phyloP scores from a whole-genome alignment of 2,113 vertebrate species.

The Marmota flaviventris region DNA sequence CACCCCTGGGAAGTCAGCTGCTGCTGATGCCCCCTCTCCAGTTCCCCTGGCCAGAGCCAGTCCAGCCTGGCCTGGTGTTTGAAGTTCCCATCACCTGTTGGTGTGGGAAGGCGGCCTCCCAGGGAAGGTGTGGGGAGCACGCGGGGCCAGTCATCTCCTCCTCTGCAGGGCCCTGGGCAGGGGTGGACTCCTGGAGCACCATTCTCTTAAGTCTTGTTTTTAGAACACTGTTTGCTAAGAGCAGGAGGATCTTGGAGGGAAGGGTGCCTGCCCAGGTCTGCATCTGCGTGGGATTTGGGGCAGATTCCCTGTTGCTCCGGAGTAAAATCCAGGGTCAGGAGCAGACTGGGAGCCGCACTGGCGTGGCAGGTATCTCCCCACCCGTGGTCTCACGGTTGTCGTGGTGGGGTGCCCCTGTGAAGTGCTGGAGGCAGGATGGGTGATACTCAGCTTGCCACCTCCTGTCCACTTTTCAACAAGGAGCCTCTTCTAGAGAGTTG shows the following conservation, averaged over 20 bases:
- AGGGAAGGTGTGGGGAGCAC: too few relatives aligned
- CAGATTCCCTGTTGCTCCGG: neutral
- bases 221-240: neutral
- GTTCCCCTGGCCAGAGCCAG: too few relatives aligned
- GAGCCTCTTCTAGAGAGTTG: neutral
- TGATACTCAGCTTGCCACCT: too few relatives aligned
- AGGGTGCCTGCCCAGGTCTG: neutral
- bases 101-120: neutral
- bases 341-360: neutral
- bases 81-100: neutral
- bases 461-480: rapidly evolving
- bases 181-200: neutral
- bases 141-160: neutral
- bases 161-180: neutral
- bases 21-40: neutral
- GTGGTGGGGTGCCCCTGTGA: too few relatives aligned
- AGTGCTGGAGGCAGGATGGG: too few relatives aligned
- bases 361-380: neutral
- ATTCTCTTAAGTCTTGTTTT: neutral
- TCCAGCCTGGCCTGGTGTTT: too few relatives aligned
- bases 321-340: neutral
- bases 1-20: neutral
- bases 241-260: neutral
- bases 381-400: too few relatives aligned
- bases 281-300: neutral